These are phyloP conservation scores for Peromyscus polionotus DNA, from an alignment of 2,113 vertebrate genomes.

Conservation along the genomic window DNA sequence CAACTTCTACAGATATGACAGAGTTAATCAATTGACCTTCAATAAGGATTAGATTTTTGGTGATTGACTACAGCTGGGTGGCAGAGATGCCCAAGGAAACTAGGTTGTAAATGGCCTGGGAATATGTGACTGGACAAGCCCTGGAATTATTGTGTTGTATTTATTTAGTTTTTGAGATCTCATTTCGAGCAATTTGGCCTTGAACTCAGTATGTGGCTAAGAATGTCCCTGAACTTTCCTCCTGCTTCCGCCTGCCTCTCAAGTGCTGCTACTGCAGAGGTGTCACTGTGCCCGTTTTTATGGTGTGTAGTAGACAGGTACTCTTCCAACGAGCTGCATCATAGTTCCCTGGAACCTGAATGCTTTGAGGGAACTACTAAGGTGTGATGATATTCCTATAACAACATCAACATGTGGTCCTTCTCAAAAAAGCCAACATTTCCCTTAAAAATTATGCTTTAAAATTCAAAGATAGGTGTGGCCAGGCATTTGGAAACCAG, in stretches of 20 bases:
- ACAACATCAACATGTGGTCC: no score
- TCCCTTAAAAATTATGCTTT: neutral
- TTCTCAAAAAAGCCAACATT: neutral
- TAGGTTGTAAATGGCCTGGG: neutral
- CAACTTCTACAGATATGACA: neutral
- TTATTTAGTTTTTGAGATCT: neutral
- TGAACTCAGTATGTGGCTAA: neutral
- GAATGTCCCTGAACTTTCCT: neutral
- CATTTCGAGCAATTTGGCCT: neutral
- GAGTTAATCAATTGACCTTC: neutral
- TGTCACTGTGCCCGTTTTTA: neutral
- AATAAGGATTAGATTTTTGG: neutral
- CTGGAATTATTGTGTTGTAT: neutral
- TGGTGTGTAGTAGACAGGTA: neutral
- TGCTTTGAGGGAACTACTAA: neutral
- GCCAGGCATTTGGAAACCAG: neutral
- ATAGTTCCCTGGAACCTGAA: neutral
- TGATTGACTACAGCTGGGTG: neutral
- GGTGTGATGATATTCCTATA: accelerated
- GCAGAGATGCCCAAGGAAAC: neutral
- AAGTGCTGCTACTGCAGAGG: neutral
- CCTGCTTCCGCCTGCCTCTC: neutral
- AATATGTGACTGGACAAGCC: neutral
- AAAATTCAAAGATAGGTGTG: neutral
- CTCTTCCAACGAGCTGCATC: neutral